These are phyloP conservation scores for Periophthalmodon schlosseri DNA, from an alignment of 2,113 vertebrate genomes.

Conservation along the genomic window DNA sequence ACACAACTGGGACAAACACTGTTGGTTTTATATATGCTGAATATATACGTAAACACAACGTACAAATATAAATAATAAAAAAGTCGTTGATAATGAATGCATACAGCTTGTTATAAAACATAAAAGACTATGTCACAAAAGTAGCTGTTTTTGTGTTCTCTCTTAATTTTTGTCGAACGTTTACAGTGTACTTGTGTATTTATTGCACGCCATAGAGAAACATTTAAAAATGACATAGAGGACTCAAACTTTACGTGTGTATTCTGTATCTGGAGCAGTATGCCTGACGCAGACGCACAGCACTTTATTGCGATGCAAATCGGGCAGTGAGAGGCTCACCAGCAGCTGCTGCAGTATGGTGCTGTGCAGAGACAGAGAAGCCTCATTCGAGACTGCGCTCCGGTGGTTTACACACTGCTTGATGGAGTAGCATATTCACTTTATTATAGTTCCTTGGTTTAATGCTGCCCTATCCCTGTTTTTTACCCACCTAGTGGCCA, in stretches of 20 bases:
- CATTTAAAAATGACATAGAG: not conserved
- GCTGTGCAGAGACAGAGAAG: slow-evolving; percentile 20
- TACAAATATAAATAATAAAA: not conserved
- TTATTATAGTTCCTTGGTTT: not conserved
- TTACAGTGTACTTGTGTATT: not conserved
- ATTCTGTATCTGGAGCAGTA: not conserved
- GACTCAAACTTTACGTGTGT: not conserved
- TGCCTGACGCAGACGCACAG: not conserved
- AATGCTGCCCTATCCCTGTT: not conserved
- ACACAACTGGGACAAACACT: slow-evolving; percentile 1
- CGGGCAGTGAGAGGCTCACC: slow-evolving; percentile 13
- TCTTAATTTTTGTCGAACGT: not conserved
- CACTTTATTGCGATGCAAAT: not conserved
- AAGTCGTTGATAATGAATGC: not conserved
- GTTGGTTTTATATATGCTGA: not conserved
- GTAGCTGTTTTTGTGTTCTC: not conserved
- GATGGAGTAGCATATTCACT: not conserved
- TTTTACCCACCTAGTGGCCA: not conserved
- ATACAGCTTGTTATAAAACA: not conserved
- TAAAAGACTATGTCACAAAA: not conserved
- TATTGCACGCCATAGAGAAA: not conserved
- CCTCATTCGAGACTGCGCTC: not conserved
- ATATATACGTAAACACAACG: not conserved
- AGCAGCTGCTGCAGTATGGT: slow-evolving; percentile 34
- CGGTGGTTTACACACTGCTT: not conserved